Evolutionary conservation across 2,797 vertebrate genomes (phyloP), one percentile per base, ranked within the genome.

Genomic region (Podargus strigoides): DNA sequence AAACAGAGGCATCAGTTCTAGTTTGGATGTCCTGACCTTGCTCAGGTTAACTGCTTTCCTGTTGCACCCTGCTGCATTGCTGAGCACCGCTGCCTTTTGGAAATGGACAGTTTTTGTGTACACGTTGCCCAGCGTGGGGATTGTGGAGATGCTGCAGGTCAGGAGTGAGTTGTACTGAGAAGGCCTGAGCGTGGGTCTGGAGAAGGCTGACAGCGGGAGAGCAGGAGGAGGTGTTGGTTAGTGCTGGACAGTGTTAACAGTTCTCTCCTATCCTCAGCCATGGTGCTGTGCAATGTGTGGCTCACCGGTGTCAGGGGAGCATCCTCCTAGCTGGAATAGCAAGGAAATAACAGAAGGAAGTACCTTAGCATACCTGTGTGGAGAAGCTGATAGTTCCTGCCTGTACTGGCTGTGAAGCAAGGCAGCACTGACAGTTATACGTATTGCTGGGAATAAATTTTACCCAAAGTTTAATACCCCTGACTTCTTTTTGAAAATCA

Each of bases 231-330:
- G 28, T 79, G n/a, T 47, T 78, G 52, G 32, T 32, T 27, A 52
- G 73, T 3, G 2, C 7, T 36, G 69, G 52, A 0, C 73, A 63
- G 21, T 13, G 22, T 32, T 18, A 30, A 68, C 67, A 55, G 49
- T 20, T 16, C 49, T 56, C 28, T 47, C 39, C 50, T 46, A 1
- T 36, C 26, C 50, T 26, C 52, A 69, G 39, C 41, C 72, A 19
- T 2, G 3, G n/a, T 0, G 0, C 42, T 66, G 47, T 58, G 52
- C 46, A 36, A 36, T 2, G 0, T 15, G 70, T 69, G 4, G 2
- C 55, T 68, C 12, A 2, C 4, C 21, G 50, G 23, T 87, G 26
- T 47, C 82, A 70, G 55, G 34, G 56, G 32, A 69, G 47, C 81
- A 42, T 59, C 32, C 4, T 53, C 49, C 16, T 42, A 27, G 30